Evolutionary conservation across 1,140 invertebrate genomes (phyloP), one percentile per base, ranked within the genome.

Genomic region (Linepithema humile): DNA sequence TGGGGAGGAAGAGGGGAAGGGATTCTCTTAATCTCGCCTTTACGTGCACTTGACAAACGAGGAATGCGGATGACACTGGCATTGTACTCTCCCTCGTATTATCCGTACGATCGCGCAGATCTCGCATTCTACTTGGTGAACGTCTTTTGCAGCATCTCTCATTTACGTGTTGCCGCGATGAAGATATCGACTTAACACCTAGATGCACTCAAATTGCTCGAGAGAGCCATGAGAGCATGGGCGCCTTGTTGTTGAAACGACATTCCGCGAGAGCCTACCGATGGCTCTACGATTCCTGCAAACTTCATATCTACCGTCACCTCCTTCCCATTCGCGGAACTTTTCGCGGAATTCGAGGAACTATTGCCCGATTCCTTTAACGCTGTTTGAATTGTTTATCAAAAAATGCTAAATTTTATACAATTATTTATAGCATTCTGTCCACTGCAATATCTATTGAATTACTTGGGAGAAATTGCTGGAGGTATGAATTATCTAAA

Each of bases 21-120:
- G 80, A 82, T 87, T 88, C 86, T 87, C 88, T 91, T 90, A 91
- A 91, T 91, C 86, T 90, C 83, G 45, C 50, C 62, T 53, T 74
- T 88, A 85, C 74, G 82, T 85, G 78, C 80, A 69, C 88, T 87
- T 88, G 89, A 89, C 83, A 90, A 88, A 89, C 88, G 86, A 89
- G 88, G 85, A 90, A 89, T 88, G 90, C 77, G 85, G 82, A 90
- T 89, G 87, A 90, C 85, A 86, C 80, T 48, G 84, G 85, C 75
- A 88, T 84, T 74, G 82, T 85, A 74, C 59, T 69, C 26, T 57
- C 59, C 80, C 74, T 72, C 53, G 77, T 84, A 89, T 90, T 90
- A 90, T 90, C 87, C 82, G 45, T 82, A 78, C 86, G 85, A 88
- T 87, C 88, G 73, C 65, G 78, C 73, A 85, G 86, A 88, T 89